Evolutionary conservation across 2,113 vertebrate species (phyloP).

Genomic region (Atrichornis clamosus): DNA sequence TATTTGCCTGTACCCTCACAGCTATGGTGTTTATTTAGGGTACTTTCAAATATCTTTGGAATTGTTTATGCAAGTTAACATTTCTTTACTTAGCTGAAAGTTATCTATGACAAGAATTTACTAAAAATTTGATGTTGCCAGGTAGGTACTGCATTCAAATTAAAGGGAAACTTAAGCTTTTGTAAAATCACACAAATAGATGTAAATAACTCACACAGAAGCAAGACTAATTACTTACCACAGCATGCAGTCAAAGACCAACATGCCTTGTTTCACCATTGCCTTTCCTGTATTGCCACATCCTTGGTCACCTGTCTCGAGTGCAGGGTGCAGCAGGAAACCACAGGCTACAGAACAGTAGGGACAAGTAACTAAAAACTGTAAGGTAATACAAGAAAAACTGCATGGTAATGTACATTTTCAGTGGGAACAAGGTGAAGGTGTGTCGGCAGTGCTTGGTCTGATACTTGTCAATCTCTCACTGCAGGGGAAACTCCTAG

Average conservation of each 20-base stretch:
- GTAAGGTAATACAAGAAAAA: not conserved
- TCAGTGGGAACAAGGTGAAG: not conserved
- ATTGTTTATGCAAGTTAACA: conserved; percentile 32
- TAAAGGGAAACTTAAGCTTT: not conserved
- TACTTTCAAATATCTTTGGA: conserved; percentile 38
- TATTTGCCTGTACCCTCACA: not conserved
- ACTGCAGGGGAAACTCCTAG: not conserved
- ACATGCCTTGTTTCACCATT: not conserved
- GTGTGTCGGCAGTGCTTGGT: not conserved
- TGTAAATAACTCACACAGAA: not conserved
- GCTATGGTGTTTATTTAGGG: conserved; percentile 24
- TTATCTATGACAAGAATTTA: conserved; percentile 40
- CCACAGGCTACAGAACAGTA: not conserved
- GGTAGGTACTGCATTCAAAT: not conserved
- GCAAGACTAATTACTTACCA: not conserved
- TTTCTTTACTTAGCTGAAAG: conserved; percentile 35
- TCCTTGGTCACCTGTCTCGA: accelerated
- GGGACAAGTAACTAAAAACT: not conserved
- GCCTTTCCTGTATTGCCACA: not conserved
- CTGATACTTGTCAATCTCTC: not conserved
- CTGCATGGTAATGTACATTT: not conserved
- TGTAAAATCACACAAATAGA: not conserved
- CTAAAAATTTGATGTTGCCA: not conserved
- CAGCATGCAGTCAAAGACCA: not conserved
- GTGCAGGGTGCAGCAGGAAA: not conserved